Base-by-base conservation (phyloP, 2,888 invertebrate species). In the Flexamia atlantica region DNA sequence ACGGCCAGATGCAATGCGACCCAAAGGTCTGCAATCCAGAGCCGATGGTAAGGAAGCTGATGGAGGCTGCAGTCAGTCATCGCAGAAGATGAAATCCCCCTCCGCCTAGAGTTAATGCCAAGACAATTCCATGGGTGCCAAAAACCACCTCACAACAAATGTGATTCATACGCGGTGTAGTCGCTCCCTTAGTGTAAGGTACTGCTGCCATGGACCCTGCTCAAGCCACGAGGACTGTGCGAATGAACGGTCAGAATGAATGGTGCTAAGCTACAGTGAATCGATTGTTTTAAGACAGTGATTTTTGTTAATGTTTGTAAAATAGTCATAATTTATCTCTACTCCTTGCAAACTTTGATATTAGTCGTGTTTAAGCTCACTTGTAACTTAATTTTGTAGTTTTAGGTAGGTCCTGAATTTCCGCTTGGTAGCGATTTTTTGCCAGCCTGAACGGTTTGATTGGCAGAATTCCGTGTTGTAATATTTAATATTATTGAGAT, bases 1-100 rank as follows among this genome's bases (percentile, higher is more conserved):
- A 97, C 90, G 97, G 97, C 88, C 96, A 97, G 91, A 97, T 98
- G 97, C 95, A 97, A 91, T 98, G 98, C 91, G 96, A 97, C 91
- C 98, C 98, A 84, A 95, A 95, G 90, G 94, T 94, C 86, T 97
- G 97, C 91, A 95, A 96, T 88, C 97, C 97, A 42, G 96, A 97
- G 90, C 97, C 97, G 84, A 95, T 97, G 95, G 91, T 97, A 89
- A 93, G 96, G 89, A 96, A 97, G 92, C 97, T 97, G 95, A 96
- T 97, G 89, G 96, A 95, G 81, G 95, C 95, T 82, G 96, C 95
- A 0, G 85, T 85, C 3, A 86, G 84, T 20, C 86, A 84, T 28
- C 86, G 87, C 68, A 85, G 86, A 81, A 86, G 88, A 86, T 85
- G 86, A 85, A 81, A 64, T 72, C 83, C 42, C 74, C 80, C 28